A percentile compares a stretch with the other conserved stretches of the same genome.
These are phyloP conservation scores for Centrocercus urophasianus DNA, from an alignment of 2,113 vertebrate species.

Conservation along the genomic window DNA sequence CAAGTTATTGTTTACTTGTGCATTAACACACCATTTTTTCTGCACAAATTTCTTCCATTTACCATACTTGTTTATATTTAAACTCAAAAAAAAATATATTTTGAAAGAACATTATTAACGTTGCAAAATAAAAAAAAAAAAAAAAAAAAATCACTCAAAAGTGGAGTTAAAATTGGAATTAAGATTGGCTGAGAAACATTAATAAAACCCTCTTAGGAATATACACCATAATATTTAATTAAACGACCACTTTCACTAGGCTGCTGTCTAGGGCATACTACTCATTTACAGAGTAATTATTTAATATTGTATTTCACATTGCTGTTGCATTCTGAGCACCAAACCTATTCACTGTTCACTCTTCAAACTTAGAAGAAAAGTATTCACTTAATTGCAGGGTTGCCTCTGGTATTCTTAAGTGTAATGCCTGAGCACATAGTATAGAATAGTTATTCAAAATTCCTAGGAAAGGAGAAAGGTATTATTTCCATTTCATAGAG, in stretches of 20 bases:
- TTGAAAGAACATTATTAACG: not conserved
- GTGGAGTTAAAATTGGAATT: not conserved
- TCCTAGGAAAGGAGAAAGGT: not conserved
- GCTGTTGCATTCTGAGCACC: not conserved
- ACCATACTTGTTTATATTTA: not conserved
- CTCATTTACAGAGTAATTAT: not conserved
- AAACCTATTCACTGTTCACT: not conserved
- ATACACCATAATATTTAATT: not conserved
- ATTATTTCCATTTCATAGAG: not conserved
- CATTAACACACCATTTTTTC: not conserved
- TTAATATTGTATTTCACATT: not conserved
- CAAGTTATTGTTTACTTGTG: fast-evolving
- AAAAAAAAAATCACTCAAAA: not conserved
- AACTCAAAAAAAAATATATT: not conserved
- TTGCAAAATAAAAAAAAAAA: not conserved
- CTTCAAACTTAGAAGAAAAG: not conserved
- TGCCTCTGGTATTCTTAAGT: not conserved
- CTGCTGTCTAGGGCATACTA: not conserved
- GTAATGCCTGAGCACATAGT: not conserved
- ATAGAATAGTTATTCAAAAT: not conserved
- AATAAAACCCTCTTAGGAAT: not conserved
- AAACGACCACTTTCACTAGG: not conserved
- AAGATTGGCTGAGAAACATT: not conserved
- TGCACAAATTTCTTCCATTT: not conserved
- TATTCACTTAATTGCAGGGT: not conserved